Evolutionary conservation across 2,797 vertebrate species (phyloP).

Genomic region (Rhinogobio ventralis): DNA sequence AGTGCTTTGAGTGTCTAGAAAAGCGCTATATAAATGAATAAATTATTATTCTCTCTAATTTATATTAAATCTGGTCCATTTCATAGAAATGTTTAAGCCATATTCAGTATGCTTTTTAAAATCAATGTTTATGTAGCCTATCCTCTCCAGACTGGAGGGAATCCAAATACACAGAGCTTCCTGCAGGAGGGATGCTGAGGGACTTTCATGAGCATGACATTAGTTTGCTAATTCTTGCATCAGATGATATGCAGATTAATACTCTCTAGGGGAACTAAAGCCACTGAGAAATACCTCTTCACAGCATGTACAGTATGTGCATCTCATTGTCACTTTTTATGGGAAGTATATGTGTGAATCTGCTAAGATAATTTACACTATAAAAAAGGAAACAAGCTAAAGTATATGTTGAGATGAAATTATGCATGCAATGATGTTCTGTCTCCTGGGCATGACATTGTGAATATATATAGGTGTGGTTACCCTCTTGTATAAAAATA

Average conservation of each 20-base stretch:
- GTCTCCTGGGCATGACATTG: not conserved
- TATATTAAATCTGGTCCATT: not conserved
- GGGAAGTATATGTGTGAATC: not conserved
- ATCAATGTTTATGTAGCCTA: constrained; percentile 33
- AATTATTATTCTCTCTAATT: no score
- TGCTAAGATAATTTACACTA: not conserved
- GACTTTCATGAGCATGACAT: constrained; percentile 63
- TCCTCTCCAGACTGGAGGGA: constrained; percentile 53
- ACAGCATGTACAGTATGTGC: constrained; percentile 57
- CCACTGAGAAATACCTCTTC: constrained; percentile 54
- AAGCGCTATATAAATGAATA: no score
- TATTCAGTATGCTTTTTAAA: not conserved
- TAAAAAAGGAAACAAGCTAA: not conserved
- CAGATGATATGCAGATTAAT: constrained; percentile 68
- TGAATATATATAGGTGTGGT: not conserved
- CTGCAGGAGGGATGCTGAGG: constrained; percentile 61
- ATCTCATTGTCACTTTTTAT: constrained; percentile 20
- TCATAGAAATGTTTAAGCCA: not conserved
- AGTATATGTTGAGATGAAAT: not conserved
- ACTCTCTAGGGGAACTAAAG: constrained; percentile 60
- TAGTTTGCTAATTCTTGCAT: constrained; percentile 80
- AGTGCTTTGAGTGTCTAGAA: no score
- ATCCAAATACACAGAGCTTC: constrained; percentile 25
- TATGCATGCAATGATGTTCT: not conserved
- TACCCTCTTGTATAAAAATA: not conserved